Base-by-base conservation (phyloP, 2,797 vertebrate genomes). In the Poecile montanus region DNA sequence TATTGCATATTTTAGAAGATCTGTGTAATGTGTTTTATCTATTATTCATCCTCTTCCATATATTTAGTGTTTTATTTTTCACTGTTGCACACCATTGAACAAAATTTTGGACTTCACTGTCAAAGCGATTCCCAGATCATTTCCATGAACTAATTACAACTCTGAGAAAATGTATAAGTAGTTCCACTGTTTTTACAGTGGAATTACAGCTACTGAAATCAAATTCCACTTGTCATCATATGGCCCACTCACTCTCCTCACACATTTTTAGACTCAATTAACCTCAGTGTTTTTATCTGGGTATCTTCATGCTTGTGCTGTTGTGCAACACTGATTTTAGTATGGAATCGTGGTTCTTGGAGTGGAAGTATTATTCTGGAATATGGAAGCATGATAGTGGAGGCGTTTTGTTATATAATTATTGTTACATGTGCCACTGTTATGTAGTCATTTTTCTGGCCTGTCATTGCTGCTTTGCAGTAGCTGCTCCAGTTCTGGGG, bases 41-140 rank as follows among this genome's bases (percentile, higher is more conserved):
- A 20, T 93, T 93, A 76, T 91, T 96, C 48, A 75, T 90, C 17
- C 25, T 19, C 6, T 81, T 81, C 47, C 51, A 70, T 88, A 72
- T 90, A 81, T 86, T 91, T 91, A 84, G 25, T 38, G 32, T 75
- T 34, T 68, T 80, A n/a, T 42, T 92, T 95, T 88, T 85, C 40
- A 72, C 30, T 87, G 38, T 89, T 74, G 8, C 61, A 40, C 61
- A 82, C 23, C 29, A 78, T 38, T 94, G 62, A 89, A 78, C 17
- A 62, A 57, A 91, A 85, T 38, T 80, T 84, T 71, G 65, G n/a
- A 68, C 34, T 94, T 80, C 44, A 62, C n/a, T 89, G 75, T 91
- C 73, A 84, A 77, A 94, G 54, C 4, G 15, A 78, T 85, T 91
- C 58, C 53, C 34, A 61, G 75, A 57, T 89, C 29, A 56, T 27